Evolutionary conservation across 1,140 invertebrate genomes (phyloP), one percentile per base, ranked within the genome.

Genomic region (Colletes gigas): DNA sequence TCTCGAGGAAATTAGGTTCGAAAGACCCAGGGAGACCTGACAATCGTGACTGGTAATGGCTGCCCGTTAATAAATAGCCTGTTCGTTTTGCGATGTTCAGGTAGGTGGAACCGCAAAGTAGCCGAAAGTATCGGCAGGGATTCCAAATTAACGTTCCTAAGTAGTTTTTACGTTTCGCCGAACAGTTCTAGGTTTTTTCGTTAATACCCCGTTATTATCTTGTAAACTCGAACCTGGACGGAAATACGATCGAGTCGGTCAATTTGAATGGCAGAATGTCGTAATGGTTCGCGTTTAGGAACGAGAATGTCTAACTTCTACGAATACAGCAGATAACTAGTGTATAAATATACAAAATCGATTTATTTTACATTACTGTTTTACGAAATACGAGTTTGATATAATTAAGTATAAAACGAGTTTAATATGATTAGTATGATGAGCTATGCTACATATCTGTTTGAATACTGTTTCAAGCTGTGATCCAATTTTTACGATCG

Each of bases 1-100:
- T 17, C n/a, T 9, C n/a, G 12, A 57, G 17, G 14, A 85, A 85
- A 85, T 82, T 85, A 84, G 83, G 78, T 15, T 57, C 72, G 50
- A 15, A 30, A 30, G 30, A 30, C 30, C 30, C 2, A 30, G 7
- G n/a, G 3, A 30, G 10, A 62, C 50, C 3, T 6, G 3, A 17
- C 3, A n/a, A 21, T 47, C 3, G 19, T 65, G 21, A 47, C 3
- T 21, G 65, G 10, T 79, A 79, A 85, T 83, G 60, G 65, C 60
- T 72, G 80, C 66, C 47, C 80, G 73, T 82, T 85, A 85, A 85
- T 86, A 83, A 86, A 85, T 85, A 86, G 74, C 72, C 70, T 14
- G 73, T 73, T 85, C 69, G 83, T 84, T 77, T 85, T 68, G 83
- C 55, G 70, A 82, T 47, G 12, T 65, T 54, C 78, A 85, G 65